Base-by-base conservation (phyloP, 2,888 invertebrate species). In the Hyppa rectilinea region DNA sequence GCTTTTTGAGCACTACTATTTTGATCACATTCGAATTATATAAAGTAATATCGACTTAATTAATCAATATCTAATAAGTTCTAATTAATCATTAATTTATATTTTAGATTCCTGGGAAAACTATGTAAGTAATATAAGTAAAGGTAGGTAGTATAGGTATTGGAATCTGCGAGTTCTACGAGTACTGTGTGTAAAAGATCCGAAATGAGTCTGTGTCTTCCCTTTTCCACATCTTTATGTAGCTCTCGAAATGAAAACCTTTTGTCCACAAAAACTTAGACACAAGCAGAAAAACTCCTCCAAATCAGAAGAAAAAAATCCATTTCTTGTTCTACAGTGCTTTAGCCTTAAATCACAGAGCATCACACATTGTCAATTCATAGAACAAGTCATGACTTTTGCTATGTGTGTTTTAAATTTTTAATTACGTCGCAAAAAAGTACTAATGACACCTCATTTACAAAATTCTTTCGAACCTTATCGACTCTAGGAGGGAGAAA, bases 371-470 rank as follows among this genome's bases (percentile, higher is more conserved):
- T n/a, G n/a, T n/a, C n/a, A n/a, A 34, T 17, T 2, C 34, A 55
- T 36, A 17, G 34, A 36, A 36, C 6, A 38, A 38, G 4, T 26
- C 36, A 38, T 38, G 26, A 4, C 26, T 26, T 58, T 58, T 12
- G 10, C 1, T 38, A 4, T 10, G 4, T 12, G 40, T 43, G 20
- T 38, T 38, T 38, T 56, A 12, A 12, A 7, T 26, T 38, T 56
- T 58, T 20, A 38, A 26, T 40, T 40, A 31, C 10, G 20, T 3
- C 5, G 2, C 23, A 58, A 26, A 23, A 58, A 40, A 34, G 3
- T 23, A 40, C 26, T 70, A 70, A 70, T 56, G 40, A 58, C 12
- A 47, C 17, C 40, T 56, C 34, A 70, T 50, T 69, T 34, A 34
- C 20, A 55, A 49, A 55, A 40, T 47, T 58, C 20, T 58, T 2